Percentiles rank a stretch among this genome's conserved stretches.
Conservation (phyloP, 2,888 invertebrate genomes). For the Escarpia spicata region DNA sequence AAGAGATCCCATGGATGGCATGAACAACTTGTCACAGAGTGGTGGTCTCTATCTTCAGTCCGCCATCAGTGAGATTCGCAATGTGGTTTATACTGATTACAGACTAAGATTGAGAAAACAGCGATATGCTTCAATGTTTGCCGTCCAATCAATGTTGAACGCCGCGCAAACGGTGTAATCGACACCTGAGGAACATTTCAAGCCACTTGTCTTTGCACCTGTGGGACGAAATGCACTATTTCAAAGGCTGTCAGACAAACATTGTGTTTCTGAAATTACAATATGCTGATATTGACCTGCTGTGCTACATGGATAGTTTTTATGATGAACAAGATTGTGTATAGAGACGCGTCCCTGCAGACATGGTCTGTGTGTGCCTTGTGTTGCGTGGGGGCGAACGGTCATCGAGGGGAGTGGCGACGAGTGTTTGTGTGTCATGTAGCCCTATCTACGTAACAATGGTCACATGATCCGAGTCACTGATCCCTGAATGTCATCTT, state of each 20-base stretch:
- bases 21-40: neutral
- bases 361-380: neutral
- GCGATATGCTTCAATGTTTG: neutral
- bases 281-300: neutral
- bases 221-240: neutral
- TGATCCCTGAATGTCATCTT: slow-evolving; percentile 1
- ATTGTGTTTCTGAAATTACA: slow-evolving; percentile 16
- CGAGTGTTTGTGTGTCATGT: neutral
- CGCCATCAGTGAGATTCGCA: neutral
- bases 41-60: neutral
- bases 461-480: slow-evolving; percentile 3
- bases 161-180: neutral
- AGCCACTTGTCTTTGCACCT: neutral
- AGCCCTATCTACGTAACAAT: neutral
- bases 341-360: neutral
- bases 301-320: neutral
- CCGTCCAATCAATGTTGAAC: neutral
- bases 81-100: slow-evolving; percentile 4
- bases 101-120: neutral
- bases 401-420: neutral
- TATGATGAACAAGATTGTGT: slow-evolving; percentile 16
- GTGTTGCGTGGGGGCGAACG: neutral
- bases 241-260: neutral
- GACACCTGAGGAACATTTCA: neutral
- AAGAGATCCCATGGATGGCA: neutral